These are phyloP conservation scores for Rhadina sibilatrix DNA, from an alignment of 2,113 vertebrate species.

Conservation along the genomic window DNA sequence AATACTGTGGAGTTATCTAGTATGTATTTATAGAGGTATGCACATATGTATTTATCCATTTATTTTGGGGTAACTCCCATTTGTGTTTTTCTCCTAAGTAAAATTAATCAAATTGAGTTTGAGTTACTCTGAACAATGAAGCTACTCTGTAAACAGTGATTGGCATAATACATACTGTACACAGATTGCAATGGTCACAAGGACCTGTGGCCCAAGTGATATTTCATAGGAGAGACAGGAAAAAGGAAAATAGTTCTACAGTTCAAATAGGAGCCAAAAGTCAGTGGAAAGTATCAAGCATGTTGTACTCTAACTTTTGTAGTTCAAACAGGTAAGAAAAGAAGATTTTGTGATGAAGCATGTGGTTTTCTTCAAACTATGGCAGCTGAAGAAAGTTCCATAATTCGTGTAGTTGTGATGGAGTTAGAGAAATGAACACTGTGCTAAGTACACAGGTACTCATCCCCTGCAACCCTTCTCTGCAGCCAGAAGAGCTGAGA, in stretches of 20 bases:
- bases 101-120: neutral
- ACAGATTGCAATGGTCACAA: neutral
- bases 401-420: neutral
- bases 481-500: neutral
- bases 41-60: neutral
- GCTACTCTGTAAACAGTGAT: neutral
- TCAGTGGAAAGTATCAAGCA: neutral
- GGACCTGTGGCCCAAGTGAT: neutral
- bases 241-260: neutral
- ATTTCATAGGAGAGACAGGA: neutral
- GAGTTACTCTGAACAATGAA: neutral
- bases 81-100: neutral
- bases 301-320: neutral
- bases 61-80: neutral
- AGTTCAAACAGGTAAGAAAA: neutral
- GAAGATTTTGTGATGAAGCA: neutral
- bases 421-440: neutral
- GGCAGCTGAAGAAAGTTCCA: neutral
- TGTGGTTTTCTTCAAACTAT: neutral
- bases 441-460: fast-evolving
- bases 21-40: neutral
- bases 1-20: neutral
- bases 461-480: neutral
- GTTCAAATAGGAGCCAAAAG: neutral
- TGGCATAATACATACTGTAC: neutral